These are phyloP conservation scores for Pinctada fucata DNA, from an alignment of 2,888 invertebrate genomes.

Conservation along the genomic window DNA sequence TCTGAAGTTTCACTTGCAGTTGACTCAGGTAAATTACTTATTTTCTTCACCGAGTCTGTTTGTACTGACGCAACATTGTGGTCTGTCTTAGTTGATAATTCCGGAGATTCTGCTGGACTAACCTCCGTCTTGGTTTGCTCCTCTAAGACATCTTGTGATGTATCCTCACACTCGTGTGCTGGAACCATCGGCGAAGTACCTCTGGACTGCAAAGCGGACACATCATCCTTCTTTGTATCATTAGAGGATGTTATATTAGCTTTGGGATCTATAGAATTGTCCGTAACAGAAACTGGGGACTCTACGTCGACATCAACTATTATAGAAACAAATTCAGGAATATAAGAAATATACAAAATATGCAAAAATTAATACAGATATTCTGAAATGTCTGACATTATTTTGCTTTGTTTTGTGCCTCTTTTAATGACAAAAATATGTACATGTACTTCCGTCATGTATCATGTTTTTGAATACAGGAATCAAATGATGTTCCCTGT, in stretches of 20 bases:
- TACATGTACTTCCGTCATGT: too few relatives aligned
- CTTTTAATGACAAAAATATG: too few relatives aligned
- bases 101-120: slow-evolving; percentile 13
- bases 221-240: slow-evolving; percentile 53
- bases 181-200: slow-evolving; percentile 71
- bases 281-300: too few relatives aligned
- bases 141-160: slow-evolving; percentile 47
- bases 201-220: slow-evolving; percentile 63
- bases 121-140: slow-evolving; percentile 1
- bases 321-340: too few relatives aligned
- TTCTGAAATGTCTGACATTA: too few relatives aligned
- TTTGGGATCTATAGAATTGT: too few relatives aligned
- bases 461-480: too few relatives aligned
- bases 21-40: background rate
- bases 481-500: too few relatives aligned
- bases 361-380: too few relatives aligned
- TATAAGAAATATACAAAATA: too few relatives aligned
- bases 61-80: slow-evolving; percentile 30
- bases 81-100: background rate
- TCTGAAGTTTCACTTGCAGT: background rate
- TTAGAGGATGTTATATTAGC: background rate
- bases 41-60: slow-evolving; percentile 14
- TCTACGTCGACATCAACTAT: too few relatives aligned
- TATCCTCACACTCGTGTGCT: slow-evolving; percentile 52
- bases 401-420: too few relatives aligned